Conservation (phyloP, 2,888 invertebrate species). For the Caradrina clavipalpis region DNA sequence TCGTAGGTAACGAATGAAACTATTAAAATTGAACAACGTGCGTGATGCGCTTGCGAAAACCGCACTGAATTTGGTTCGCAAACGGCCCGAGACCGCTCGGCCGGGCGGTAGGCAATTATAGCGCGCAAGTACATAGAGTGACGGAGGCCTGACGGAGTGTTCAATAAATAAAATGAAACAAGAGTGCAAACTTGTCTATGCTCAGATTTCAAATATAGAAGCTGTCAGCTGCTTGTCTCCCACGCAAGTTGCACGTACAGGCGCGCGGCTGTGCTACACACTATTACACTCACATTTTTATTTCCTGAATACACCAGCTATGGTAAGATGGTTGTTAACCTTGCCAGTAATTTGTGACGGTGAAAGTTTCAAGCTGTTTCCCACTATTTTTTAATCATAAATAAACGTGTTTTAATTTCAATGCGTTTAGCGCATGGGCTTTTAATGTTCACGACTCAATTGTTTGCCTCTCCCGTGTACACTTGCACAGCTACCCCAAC, state of each 20-base stretch:
- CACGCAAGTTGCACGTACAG: slow-evolving; percentile 21
- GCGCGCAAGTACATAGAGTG: too few species aligned
- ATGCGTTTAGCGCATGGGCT: not conserved
- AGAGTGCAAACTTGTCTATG: slow-evolving; percentile 33
- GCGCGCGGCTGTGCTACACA: not conserved
- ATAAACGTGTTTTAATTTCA: too few species aligned
- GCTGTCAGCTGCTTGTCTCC: slow-evolving; percentile 47
- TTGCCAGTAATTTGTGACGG: too few species aligned
- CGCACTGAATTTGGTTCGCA: too few species aligned
- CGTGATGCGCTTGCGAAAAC: too few species aligned
- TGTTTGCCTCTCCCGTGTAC: not conserved
- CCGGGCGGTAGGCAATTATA: too few species aligned
- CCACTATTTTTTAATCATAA: too few species aligned
- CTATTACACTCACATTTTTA: slow-evolving; percentile 1
- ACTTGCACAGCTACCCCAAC: not conserved
- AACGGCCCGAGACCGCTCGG: too few species aligned
- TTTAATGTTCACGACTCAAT: not conserved
- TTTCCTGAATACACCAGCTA: not conserved
- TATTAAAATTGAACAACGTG: too few species aligned
- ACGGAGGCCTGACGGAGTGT: too few species aligned
- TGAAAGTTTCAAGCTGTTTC: not conserved
- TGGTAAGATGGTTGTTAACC: not conserved
- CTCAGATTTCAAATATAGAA: slow-evolving; percentile 34
- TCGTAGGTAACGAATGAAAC: too few species aligned
- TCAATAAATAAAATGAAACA: slow-evolving; percentile 32